A percentile compares a stretch with the other conserved stretches of the same genome.
Conservation (phyloP, 2,888 invertebrate species). For the Trichogramma evanescens region DNA sequence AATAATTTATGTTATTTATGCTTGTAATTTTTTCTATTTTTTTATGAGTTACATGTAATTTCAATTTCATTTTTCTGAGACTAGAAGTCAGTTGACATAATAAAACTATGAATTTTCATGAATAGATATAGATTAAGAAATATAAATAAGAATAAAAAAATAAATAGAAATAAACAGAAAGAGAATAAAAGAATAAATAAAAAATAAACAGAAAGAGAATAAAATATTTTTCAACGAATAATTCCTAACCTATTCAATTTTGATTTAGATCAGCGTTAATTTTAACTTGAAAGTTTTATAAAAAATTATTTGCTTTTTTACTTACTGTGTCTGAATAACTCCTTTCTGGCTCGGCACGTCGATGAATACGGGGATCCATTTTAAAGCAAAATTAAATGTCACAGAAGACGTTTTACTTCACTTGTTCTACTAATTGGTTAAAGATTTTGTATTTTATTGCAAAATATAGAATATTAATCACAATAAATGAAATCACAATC, state of each 20-base stretch:
- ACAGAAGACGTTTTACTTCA: too few species aligned
- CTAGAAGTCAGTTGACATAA: too few species aligned
- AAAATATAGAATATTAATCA: too few species aligned
- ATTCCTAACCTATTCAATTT: too few species aligned
- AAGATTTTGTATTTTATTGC: too few species aligned
- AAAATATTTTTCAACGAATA: neutral
- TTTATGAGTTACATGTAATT: neutral
- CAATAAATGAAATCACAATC: too few species aligned
- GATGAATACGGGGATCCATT: slow-evolving; percentile 43
- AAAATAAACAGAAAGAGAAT: neutral
- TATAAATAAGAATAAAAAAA: too few species aligned
- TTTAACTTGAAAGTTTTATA: too few species aligned
- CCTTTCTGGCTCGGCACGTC: slow-evolving; percentile 37
- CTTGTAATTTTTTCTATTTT: neutral
- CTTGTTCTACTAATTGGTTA: too few species aligned
- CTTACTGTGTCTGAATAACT: slow-evolving; percentile 36
- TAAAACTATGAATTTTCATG: too few species aligned
- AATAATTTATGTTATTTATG: slow-evolving; percentile 10
- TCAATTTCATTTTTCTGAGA: neutral
- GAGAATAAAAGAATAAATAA: neutral
- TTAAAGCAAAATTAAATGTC: neutral
- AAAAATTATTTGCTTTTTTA: neutral
- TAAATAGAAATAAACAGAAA: neutral
- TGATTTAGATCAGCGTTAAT: too few species aligned
- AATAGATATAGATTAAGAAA: too few species aligned